Base-by-base conservation (phyloP, 2,113 vertebrate species). In the Rallus limicola region DNA sequence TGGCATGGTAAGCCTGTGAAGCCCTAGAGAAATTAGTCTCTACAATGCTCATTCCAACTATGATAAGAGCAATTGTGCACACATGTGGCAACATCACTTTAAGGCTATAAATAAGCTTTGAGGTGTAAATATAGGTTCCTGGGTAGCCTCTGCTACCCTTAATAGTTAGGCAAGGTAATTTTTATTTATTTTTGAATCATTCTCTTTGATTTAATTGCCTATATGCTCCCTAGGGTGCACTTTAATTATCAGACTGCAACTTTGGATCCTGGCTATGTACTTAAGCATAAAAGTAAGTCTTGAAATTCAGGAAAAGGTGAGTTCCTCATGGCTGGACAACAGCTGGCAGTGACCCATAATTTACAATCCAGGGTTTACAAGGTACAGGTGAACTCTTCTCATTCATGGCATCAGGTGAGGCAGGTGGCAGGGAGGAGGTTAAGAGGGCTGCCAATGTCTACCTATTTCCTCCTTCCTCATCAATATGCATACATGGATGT, bases 81-180 rank as follows among this genome's bases (percentile, higher is more conserved):
- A 3, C 65, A 48, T 86, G 84, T 58, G 90, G 93, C 84, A 91
- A 79, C 65, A 72, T 68, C 53, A 84, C 69, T 95, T 81, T 46
- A 85, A 92, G 84, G 84, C 69, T 92, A 89, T 94, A 95, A 94
- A 95, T 84, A 96, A 89, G 44, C 24, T 89, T 92, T 92, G 94
- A 85, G 86, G 91, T 87, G 53, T 89, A 92, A 95, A 92, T 72
- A 92, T 16, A 79, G 24, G 48, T 69, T 95, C 84, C 59, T 89
- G 65, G 78, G 76, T 59, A 96, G 81, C 31, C 29, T 95, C 38
- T 93, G 74, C 24, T 92, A 48, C 33, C 38, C 48, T 87, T 79
- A 78, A 84, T 88, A 82, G 83, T 82, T 82, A 82, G 68, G 82
- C 63, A 86, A 53, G 29, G 53, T 82, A 96, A 87, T 82, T 91